Evolutionary conservation across 2,113 vertebrate species (phyloP), one percentile per base, ranked within the genome.

Genomic region (Verasper variegatus): DNA sequence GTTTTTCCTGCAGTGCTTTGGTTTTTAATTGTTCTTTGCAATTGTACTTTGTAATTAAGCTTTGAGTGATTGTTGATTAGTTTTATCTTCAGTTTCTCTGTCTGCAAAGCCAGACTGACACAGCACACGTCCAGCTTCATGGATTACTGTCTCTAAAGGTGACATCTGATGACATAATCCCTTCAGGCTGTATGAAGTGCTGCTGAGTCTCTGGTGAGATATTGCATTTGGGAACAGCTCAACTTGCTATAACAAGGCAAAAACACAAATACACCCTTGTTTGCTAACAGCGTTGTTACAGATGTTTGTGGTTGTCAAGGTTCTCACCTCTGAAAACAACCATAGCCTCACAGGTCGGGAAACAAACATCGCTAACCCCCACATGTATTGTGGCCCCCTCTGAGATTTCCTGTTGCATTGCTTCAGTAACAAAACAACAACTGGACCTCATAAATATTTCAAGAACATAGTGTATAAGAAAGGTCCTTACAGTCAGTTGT

Each of bases 401-500:
- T 27, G 23, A 57, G 49, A 15, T 47, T 35, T 65, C 17, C 37
- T 47, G 18, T 20, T 63, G 15, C 21, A 76, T 49, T 24, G 10
- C 1, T 66, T 15, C 17, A 71, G 66, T 31, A 24, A 37, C 23
- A 0, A 17, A 2, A 42, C 2, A 56, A 24, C 21, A 24, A 24
- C 54, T 56, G 54, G 54, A 49, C 31, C 45, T 45, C 18, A 27
- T 17, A 40, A 15, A 63, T 67, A 58, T 4, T 51, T n/a, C 64
- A 57, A 52, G 55, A 51, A 15, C 1, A 35, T 23, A 13, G 17
- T 59, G 20, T 37, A 59, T 31, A 35, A n/a, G 58, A 74, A 73
- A 45, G 20, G 4, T 78, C 35, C 94, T 94, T 78, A 95, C 94
- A 84, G 56, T 94, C 90, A 58, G 60, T 55, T 13, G 79, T 74